Base-by-base conservation (phyloP, 2,888 invertebrate genomes). In the Apoda limacodes region DNA sequence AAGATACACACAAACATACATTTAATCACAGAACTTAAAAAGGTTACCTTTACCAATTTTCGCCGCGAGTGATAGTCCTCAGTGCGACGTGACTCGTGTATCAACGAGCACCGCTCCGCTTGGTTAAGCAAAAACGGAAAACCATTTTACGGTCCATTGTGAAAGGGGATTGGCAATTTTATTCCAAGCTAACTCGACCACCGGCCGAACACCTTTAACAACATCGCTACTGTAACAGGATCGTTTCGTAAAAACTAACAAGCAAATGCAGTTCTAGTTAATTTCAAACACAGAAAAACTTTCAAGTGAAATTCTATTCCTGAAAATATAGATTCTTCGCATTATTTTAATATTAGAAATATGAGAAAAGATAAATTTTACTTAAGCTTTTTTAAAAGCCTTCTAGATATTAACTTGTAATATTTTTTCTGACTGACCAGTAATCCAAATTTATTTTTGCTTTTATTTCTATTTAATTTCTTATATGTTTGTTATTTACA, bases 131-230 rank as follows among this genome's bases (percentile, higher is more conserved):
- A 78, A 78, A 78, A 78, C 76, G 78, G 76, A 67, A 78, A 75
- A 75, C 76, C 76, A 80, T 78, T 80, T 78, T 78, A 80, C 78
- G 78, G 72, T 76, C 71, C 76, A 78, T 80, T 78, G 78, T 80
- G 75, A 68, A 74, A 69, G 72, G 69, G 78, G 76, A 80, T 80
- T 78, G 78, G 71, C 78, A 78, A 78, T 80, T 78, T 75, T 69
- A 72, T 66, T 67, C 63, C 57, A 60, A 68, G 69, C 70, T 74
- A 68, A 76, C 68, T 68, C 71, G 66, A 68, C 72, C 74, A 67
- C 68, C 70, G 68, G 66, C 66, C 61, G 63, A 59, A 58, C 63
- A 60, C 71, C 65, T 74, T 75, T 74, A 71, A 74, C 69, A 69
- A 60, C 68, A 57, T 67, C 69, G 67, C 69, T 62, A 60, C 71